Evolutionary conservation across 2,113 vertebrate species (phyloP), one percentile per base, ranked within the genome.

Genomic region (Gnathonemus echidnorhynchus): DNA sequence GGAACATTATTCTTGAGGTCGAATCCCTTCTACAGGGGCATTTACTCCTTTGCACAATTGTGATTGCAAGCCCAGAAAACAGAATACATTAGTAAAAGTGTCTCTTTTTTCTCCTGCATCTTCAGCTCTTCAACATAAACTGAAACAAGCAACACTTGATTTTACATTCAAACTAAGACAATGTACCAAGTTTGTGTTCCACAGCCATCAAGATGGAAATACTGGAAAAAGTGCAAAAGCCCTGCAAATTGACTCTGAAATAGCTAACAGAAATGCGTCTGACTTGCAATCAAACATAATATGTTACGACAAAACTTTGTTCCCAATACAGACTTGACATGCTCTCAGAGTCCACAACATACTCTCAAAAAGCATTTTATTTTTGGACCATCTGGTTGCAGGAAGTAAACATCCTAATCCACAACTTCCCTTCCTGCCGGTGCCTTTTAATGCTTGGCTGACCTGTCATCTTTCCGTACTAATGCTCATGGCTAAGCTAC

Each of bases 381-480:
- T 93, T 93, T 90, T 90, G 90, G 56, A 58, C 35, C 77, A 92
- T 94, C 94, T 95, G 94, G 90, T 91, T 27, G 31, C 52, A 91
- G 90, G 89, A 92, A 90, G 91, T 90, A 92, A 93, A 92, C 92
- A 92, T 86, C 90, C 35, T 52, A 83, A 53, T 91, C 39, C 62
- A 31, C 77, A 88, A 86, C 91, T 91, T 88, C 89, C 91, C 92
- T 88, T 94, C 90, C 89, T 89, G 49, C 70, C 88, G 90, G 88
- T 39, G 91, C 89, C 86, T 53, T 89, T 90, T 93, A 91, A 92
- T 91, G 80, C 80, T 31, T 6, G 46, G 84, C 27, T 88, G 88
- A 70, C 88, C 93, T 93, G 89, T 91, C 93, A 92, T 92, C 92
- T 88, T 46, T 93, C 92, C 88, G 88, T 92, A 91, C 89, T 92